Conservation (phyloP, 2,797 vertebrate genomes). For the Chloroceryle amazona region DNA sequence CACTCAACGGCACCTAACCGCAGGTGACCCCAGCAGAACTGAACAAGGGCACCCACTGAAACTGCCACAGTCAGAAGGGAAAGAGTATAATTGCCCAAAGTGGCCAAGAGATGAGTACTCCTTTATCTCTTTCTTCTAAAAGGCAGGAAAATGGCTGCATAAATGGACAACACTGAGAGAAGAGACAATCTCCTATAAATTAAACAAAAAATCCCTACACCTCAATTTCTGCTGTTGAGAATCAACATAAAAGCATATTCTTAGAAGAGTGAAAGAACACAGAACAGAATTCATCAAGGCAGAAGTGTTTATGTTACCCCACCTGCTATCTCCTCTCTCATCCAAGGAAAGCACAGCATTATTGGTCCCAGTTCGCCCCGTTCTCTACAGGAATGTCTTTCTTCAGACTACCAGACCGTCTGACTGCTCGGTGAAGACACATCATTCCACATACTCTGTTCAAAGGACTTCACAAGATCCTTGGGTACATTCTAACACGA, state of each 20-base stretch:
- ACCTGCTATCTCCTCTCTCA: not conserved
- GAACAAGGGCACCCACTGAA: not conserved
- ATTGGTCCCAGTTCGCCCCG: not conserved
- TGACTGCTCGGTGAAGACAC: not conserved
- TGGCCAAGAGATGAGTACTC: not conserved
- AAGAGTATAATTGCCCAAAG: not conserved
- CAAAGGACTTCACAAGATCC: not conserved
- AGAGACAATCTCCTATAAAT: not conserved
- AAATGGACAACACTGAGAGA: not conserved
- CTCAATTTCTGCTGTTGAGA: not conserved
- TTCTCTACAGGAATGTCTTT: not conserved
- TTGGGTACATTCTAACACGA: not conserved
- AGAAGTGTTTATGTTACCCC: not conserved
- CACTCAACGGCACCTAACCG: not conserved
- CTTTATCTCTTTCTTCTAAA: not conserved
- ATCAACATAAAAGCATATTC: not conserved
- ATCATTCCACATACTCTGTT: not conserved
- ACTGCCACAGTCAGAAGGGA: not conserved
- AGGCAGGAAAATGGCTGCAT: not conserved
- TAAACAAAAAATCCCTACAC: not conserved
- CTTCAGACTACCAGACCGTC: not conserved
- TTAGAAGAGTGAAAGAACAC: not conserved
- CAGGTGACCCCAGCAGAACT: not conserved
- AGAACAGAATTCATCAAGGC: not conserved
- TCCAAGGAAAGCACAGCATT: not conserved